A percentile compares a stretch with the other conserved stretches of the same genome.
Conservation (phyloP, 2,888 invertebrate species). For the Platypus cylindrus region DNA sequence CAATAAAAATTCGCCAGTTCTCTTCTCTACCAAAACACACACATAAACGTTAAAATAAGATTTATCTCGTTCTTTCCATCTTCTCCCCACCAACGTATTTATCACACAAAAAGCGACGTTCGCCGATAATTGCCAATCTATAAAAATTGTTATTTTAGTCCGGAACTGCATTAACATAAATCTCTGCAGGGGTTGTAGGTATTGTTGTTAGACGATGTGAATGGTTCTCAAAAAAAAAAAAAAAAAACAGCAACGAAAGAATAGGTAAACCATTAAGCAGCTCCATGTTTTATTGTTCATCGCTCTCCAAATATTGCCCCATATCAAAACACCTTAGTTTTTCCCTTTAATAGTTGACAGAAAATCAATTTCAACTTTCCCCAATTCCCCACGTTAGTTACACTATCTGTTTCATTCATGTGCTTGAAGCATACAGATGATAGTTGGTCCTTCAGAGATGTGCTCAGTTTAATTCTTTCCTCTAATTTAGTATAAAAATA, state of each 20-base stretch:
- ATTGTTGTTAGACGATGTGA: constrained; percentile 20
- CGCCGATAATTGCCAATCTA: constrained; percentile 13
- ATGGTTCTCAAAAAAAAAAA: no score
- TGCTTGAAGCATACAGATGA: no score
- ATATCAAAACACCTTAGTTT: no score
- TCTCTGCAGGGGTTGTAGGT: constrained; percentile 14
- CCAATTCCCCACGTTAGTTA: no score
- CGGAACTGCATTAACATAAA: constrained; percentile 19
- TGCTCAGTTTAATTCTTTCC: no score
- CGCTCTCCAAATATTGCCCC: no score
- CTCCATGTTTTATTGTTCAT: no score
- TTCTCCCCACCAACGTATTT: constrained; percentile 8
- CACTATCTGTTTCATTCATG: no score
- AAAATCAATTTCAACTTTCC: no score
- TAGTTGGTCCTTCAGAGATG: no score
- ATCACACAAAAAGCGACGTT: constrained; percentile 12
- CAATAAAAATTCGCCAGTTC: constrained; percentile 4
- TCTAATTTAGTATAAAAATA: no score
- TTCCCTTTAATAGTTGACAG: no score
- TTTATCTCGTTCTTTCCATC: constrained; percentile 7
- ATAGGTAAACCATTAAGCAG: constrained; percentile 27
- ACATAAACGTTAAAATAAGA: constrained; percentile 8
- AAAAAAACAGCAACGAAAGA: constrained; percentile 20
- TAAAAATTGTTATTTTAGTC: constrained; percentile 25
- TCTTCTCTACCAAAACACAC: constrained; percentile 6